A percentile compares a stretch with the other conserved stretches of the same genome.
Conservation (phyloP, 2,797 vertebrate species). For the Enteromius fasciolatus region DNA sequence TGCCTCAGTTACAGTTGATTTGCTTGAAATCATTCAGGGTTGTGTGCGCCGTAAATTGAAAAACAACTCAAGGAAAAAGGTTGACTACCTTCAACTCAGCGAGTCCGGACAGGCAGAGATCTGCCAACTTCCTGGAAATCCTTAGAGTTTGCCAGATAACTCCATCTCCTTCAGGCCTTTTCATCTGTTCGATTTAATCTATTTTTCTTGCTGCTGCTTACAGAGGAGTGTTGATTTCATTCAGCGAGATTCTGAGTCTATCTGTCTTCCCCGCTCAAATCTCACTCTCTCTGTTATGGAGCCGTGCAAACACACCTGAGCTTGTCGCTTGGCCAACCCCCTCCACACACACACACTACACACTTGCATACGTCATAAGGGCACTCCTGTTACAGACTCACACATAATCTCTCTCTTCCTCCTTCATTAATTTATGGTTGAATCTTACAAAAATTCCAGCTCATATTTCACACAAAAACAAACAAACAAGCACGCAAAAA, state of each 20-base stretch:
- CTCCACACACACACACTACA: conserved; percentile 57
- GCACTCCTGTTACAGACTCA: conserved; percentile 39
- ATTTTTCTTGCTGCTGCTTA: conserved; percentile 37
- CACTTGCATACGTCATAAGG: conserved; percentile 42
- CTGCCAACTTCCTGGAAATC: conserved; percentile 75
- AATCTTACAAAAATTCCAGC: neutral
- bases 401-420: conserved; percentile 63
- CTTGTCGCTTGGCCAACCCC: conserved; percentile 70
- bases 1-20: neutral
- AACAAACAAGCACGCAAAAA: too few species aligned
- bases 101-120: conserved; percentile 72
- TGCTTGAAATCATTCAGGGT: neutral
- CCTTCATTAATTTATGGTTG: conserved; percentile 11
- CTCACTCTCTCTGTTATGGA: conserved; percentile 45
- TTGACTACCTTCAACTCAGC: conserved; percentile 70
- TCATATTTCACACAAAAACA: neutral
- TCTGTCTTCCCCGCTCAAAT: neutral
- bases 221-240: conserved; percentile 12
- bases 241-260: conserved; percentile 15
- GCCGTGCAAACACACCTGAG: conserved; percentile 74
- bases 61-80: conserved; percentile 48
- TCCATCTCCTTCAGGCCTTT: conserved; percentile 51
- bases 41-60: neutral
- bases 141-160: conserved; percentile 63
- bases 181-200: conserved; percentile 59